These are phyloP conservation scores for Grapholita molesta DNA, from an alignment of 1,140 invertebrate genomes.

Conservation along the genomic window DNA sequence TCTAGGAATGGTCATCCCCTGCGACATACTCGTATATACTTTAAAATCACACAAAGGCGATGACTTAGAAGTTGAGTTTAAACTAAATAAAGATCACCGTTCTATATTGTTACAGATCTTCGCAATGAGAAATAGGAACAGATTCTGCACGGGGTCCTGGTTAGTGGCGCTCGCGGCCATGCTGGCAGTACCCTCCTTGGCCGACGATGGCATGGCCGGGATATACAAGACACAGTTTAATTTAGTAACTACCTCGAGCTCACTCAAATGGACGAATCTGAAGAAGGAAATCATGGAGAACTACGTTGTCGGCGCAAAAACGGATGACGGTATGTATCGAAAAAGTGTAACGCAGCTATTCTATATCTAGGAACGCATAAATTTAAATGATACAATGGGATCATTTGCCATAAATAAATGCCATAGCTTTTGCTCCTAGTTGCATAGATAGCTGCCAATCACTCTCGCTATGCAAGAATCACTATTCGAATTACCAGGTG, in stretches of 20 bases:
- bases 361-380: too few species aligned
- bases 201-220: slow-evolving; percentile 46
- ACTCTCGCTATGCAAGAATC: too few species aligned
- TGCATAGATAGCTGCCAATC: too few species aligned
- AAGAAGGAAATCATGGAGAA: slow-evolving; percentile 63
- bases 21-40: too few species aligned
- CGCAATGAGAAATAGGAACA: slow-evolving; percentile 55
- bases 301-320: slow-evolving; percentile 58
- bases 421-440: too few species aligned
- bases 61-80: too few species aligned
- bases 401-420: too few species aligned
- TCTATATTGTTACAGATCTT: slow-evolving; percentile 51
- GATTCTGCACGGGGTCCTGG: slow-evolving; percentile 61
- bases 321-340: slow-evolving; percentile 61
- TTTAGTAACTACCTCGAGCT: slow-evolving; percentile 65
- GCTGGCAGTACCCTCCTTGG: slow-evolving; percentile 41
- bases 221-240: slow-evolving; percentile 60
- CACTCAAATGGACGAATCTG: slow-evolving; percentile 61
- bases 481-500: too few species aligned
- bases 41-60: too few species aligned
- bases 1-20: too few species aligned
- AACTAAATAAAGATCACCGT: neutral
- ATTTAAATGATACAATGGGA: too few species aligned
- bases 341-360: too few species aligned
- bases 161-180: slow-evolving; percentile 53